A percentile compares a stretch with the other conserved stretches of the same genome.
These are phyloP conservation scores for Numenius arquata DNA, from an alignment of 2,113 vertebrate species.

Conservation along the genomic window DNA sequence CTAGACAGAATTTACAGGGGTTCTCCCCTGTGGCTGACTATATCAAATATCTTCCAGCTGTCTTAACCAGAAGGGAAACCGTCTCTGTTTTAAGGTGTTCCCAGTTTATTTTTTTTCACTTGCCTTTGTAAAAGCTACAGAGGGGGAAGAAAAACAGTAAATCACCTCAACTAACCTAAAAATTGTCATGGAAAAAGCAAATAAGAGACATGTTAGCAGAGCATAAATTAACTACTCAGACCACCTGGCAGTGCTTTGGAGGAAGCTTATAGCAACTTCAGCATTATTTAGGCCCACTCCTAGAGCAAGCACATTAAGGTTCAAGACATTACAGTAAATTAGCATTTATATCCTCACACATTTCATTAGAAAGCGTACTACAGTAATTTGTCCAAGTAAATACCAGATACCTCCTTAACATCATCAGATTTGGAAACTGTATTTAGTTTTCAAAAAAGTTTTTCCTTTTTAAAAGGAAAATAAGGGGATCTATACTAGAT, in stretches of 20 bases:
- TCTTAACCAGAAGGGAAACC: not conserved
- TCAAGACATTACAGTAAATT: not conserved
- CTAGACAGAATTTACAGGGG: not conserved
- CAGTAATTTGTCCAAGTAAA: not conserved
- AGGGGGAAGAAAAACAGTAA: accelerated
- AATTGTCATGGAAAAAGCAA: not conserved
- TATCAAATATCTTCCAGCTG: not conserved
- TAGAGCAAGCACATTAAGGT: not conserved
- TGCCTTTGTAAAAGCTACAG: not conserved
- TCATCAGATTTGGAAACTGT: not conserved
- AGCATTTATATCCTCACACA: not conserved
- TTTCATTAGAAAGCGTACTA: not conserved
- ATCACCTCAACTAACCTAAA: not conserved
- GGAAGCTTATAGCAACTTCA: not conserved
- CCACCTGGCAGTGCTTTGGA: not conserved
- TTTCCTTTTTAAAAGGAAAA: not conserved
- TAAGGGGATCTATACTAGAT: not conserved
- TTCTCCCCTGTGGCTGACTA: not conserved
- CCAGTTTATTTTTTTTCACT: not conserved
- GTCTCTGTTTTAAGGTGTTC: not conserved
- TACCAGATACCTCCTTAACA: not conserved
- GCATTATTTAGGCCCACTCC: not conserved
- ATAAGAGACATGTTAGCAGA: not conserved
- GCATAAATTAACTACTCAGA: not conserved
- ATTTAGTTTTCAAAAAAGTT: not conserved